Evolutionary conservation across 2,888 invertebrate species (phyloP).

Genomic region (Allolobophora icterica): DNA sequence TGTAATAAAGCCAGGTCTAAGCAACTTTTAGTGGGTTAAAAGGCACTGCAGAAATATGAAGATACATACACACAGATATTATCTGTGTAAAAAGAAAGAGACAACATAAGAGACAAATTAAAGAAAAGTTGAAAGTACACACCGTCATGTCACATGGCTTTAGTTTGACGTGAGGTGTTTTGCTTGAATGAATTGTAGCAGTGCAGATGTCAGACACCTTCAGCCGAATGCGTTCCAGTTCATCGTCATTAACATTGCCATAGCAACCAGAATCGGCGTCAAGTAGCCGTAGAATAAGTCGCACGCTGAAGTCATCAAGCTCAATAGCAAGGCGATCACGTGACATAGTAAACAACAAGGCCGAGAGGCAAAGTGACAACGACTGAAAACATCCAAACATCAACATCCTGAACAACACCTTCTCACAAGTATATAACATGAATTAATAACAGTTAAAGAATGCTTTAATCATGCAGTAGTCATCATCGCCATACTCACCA

Average conservation of each 20-base stretch:
- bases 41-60: neutral
- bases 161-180: neutral
- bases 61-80: neutral
- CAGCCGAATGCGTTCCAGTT: slow-evolving; percentile 30
- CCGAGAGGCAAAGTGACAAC: slow-evolving; percentile 88
- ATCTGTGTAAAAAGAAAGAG: neutral
- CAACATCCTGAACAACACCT: neutral
- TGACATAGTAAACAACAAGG: slow-evolving; percentile 94
- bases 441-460: neutral
- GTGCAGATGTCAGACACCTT: slow-evolving; percentile 35
- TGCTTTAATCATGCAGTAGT: neutral
- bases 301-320: slow-evolving; percentile 85
- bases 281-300: slow-evolving; percentile 89
- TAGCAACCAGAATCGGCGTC: slow-evolving; percentile 50
- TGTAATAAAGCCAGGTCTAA: too few species aligned
- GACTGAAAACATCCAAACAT: slow-evolving; percentile 51
- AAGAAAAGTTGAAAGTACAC: neutral
- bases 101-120: neutral
- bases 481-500: neutral
- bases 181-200: neutral
- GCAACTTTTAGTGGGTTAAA: neutral
- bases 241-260: slow-evolving; percentile 33
- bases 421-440: neutral
- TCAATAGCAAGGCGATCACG: slow-evolving; percentile 97
- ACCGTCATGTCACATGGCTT: slow-evolving; percentile 23